Conservation (phyloP, 2,797 vertebrate genomes). For the Enteromius radiatus region DNA sequence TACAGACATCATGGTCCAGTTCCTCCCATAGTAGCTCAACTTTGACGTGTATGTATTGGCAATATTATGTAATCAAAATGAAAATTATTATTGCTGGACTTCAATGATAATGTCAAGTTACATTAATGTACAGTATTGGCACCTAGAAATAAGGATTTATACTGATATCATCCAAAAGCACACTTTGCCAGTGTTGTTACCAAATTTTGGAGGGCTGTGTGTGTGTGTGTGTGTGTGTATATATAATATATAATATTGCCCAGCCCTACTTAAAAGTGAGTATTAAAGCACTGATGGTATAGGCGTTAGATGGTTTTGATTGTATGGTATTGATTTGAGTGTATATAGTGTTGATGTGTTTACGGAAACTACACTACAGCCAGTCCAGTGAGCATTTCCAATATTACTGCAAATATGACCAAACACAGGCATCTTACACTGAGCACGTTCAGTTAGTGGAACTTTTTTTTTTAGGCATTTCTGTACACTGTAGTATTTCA, state of each 20-base stretch:
- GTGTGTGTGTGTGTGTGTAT: neutral
- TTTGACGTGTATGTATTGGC: too few relatives aligned
- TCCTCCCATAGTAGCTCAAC: too few relatives aligned
- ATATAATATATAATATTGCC: neutral
- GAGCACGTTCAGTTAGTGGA: neutral
- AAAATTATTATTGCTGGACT: too few relatives aligned
- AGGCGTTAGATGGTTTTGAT: neutral
- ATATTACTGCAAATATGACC: constrained; percentile 10
- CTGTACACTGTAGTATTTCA: constrained; percentile 26
- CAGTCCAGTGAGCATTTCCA: constrained; percentile 23
- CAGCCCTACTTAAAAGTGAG: neutral
- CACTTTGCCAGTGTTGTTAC: too few relatives aligned
- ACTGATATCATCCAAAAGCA: too few relatives aligned
- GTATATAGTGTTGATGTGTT: constrained; percentile 27
- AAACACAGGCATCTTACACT: constrained; percentile 8
- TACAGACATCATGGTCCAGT: too few relatives aligned
- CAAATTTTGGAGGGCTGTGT: too few relatives aligned
- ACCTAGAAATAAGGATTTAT: too few relatives aligned
- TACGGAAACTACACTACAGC: constrained; percentile 40
- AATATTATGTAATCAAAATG: too few relatives aligned
- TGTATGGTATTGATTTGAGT: constrained; percentile 6
- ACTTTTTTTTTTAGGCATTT: neutral
- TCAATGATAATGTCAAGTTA: too few relatives aligned
- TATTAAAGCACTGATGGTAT: constrained; percentile 1
- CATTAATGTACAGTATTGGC: too few relatives aligned